phyloP scores from a whole-genome alignment of 1,140 invertebrate species.

The Oncopodura yosiiana region DNA sequence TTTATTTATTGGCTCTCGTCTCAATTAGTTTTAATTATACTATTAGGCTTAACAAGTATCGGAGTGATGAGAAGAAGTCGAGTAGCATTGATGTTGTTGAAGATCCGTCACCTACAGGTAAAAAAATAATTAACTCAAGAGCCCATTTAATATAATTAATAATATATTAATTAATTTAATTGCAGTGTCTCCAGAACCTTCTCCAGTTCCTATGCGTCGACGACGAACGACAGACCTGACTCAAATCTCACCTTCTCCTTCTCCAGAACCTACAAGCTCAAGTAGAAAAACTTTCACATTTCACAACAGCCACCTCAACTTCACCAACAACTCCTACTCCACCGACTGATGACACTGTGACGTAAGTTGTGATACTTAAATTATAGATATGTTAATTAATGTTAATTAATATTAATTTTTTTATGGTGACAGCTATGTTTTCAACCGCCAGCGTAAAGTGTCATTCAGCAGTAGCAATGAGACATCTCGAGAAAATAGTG shows the following conservation, averaged over 20 bases:
- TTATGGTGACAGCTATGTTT: background rate
- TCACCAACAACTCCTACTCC: background rate
- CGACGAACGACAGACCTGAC: slow-evolving; percentile 20
- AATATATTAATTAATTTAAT: background rate
- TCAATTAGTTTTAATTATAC: background rate
- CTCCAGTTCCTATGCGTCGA: slow-evolving; percentile 1
- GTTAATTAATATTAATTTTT: no score
- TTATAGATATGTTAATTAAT: no score
- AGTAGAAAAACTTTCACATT: background rate
- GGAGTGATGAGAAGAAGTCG: slow-evolving; percentile 2
- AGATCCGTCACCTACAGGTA: no score
- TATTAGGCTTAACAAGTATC: slow-evolving; percentile 21
- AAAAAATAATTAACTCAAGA: no score
- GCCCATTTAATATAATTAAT: background rate
- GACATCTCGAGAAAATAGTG: slow-evolving; percentile 8
- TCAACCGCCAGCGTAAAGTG: background rate
- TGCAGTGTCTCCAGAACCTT: background rate
- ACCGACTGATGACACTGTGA: slow-evolving; percentile 11
- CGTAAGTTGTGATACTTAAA: no score
- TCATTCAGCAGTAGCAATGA: background rate
- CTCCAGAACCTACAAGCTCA: background rate
- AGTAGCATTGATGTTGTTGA: no score
- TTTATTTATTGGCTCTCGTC: background rate
- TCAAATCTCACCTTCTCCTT: background rate
- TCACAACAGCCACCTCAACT: background rate